Evolutionary conservation across 1,140 invertebrate species (phyloP).

Genomic region (Temnothorax longispinosus): DNA sequence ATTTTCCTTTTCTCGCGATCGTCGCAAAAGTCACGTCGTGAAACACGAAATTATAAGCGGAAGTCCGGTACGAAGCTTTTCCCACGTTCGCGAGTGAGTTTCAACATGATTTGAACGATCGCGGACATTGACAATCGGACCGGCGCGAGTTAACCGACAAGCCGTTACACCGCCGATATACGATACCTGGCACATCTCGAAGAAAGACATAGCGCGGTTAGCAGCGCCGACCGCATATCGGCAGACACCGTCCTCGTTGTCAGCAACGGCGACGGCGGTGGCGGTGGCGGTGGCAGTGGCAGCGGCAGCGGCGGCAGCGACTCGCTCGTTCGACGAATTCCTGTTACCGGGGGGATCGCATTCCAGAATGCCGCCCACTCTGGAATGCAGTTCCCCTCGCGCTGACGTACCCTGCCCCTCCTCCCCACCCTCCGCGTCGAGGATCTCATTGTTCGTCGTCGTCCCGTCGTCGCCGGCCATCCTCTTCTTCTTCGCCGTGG

Average conservation of each 20-base stretch:
- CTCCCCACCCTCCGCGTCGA: slow-evolving; percentile 55
- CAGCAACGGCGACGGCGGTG: slow-evolving; percentile 67
- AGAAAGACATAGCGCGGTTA: slow-evolving; percentile 82
- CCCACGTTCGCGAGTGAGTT: neutral
- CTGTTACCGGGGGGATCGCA: slow-evolving; percentile 83
- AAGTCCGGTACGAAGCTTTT: too few relatives aligned
- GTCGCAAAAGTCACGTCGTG: neutral
- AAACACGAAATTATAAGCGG: neutral
- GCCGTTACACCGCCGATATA: slow-evolving; percentile 5
- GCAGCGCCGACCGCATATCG: slow-evolving; percentile 82
- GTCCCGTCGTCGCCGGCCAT: slow-evolving; percentile 80
- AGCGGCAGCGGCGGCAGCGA: slow-evolving; percentile 54
- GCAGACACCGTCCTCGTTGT: slow-evolving; percentile 79
- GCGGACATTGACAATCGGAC: neutral
- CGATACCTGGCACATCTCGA: slow-evolving; percentile 83
- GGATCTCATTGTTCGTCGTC: slow-evolving; percentile 80
- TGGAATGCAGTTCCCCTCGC: slow-evolving; percentile 82
- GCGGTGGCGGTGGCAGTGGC: slow-evolving; percentile 66
- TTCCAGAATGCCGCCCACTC: slow-evolving; percentile 85
- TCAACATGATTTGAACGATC: neutral
- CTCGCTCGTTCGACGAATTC: slow-evolving; percentile 76
- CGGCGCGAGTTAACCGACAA: neutral
- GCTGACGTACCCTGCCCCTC: slow-evolving; percentile 78
- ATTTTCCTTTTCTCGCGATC: neutral
- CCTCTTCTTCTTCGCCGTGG: slow-evolving; percentile 50